Conservation (phyloP, 1,140 invertebrate genomes). For the Kradibia gibbosae region DNA sequence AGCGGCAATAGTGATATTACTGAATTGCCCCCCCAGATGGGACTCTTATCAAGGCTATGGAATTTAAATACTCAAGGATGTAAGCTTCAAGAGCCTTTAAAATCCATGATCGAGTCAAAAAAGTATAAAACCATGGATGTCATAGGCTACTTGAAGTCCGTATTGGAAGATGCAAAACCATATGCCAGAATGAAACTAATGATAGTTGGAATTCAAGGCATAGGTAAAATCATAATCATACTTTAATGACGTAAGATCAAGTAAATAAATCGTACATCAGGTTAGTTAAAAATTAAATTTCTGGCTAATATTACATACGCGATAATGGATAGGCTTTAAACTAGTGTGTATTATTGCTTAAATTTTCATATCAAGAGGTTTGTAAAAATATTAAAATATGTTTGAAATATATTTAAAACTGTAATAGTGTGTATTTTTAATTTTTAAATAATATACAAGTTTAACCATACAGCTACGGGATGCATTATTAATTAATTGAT, state of each 20-base stretch:
- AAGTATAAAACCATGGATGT: slow-evolving; percentile 98
- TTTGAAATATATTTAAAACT: no score
- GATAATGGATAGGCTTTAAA: no score
- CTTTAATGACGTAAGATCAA: no score
- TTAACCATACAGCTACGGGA: background rate
- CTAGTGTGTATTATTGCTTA: no score
- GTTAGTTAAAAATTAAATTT: no score
- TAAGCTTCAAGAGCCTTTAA: slow-evolving; percentile 89
- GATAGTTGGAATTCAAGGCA: slow-evolving; percentile 95
- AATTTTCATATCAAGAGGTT: no score
- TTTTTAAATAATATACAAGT: no score
- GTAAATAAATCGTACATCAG: no score
- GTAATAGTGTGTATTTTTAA: no score
- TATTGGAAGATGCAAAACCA: slow-evolving; percentile 91
- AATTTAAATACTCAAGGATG: slow-evolving; percentile 95
- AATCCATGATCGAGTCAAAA: slow-evolving; percentile 93
- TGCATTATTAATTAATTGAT: background rate
- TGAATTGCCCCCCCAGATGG: slow-evolving; percentile 95
- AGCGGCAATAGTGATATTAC: slow-evolving; percentile 90
- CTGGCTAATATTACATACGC: no score
- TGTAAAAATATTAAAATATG: no score
- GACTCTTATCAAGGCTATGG: slow-evolving; percentile 93
- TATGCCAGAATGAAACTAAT: slow-evolving; percentile 98
- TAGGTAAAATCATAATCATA: slow-evolving; percentile 71
- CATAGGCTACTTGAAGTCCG: slow-evolving; percentile 93